Percentiles rank a stretch among this genome's conserved stretches.
Evolutionary conservation across 2,888 invertebrate species (phyloP).

Genomic region (Rhagonycha lutea): DNA sequence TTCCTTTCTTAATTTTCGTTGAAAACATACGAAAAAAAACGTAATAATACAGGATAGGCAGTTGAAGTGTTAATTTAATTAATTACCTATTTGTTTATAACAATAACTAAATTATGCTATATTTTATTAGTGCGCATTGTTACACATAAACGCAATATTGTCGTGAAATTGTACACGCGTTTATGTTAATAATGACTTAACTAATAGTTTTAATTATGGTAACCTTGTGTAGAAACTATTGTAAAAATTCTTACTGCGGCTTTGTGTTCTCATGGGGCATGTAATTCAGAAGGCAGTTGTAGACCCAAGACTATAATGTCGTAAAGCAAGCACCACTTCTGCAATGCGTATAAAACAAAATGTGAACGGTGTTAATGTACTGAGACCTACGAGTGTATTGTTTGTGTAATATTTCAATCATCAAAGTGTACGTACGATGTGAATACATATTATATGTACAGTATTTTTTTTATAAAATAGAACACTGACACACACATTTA

Average conservation of each 20-base stretch:
- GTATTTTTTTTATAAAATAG: too few species aligned
- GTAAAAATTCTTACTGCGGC: conserved; percentile 28
- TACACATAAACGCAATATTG: not conserved
- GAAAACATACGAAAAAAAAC: too few species aligned
- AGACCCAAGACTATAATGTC: conserved; percentile 15
- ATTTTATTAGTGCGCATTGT: not conserved
- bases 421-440: not conserved
- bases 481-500: too few species aligned
- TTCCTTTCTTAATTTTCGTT: too few species aligned
- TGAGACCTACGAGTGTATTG: not conserved
- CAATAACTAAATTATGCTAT: not conserved
- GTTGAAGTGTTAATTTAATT: too few species aligned
- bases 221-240: conserved; percentile 12
- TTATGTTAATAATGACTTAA: not conserved
- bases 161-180: not conserved
- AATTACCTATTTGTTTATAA: too few species aligned
- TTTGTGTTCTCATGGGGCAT: conserved; percentile 19
- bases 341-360: conserved; percentile 31
- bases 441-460: too few species aligned
- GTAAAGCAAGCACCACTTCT: conserved; percentile 28
- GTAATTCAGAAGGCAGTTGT: conserved; percentile 25
- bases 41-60: too few species aligned
- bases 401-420: not conserved
- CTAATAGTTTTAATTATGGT: not conserved
- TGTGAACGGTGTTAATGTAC: conserved; percentile 16